Base-by-base conservation (phyloP, 2,888 invertebrate species). In the Aporophyla lueneburgensis region DNA sequence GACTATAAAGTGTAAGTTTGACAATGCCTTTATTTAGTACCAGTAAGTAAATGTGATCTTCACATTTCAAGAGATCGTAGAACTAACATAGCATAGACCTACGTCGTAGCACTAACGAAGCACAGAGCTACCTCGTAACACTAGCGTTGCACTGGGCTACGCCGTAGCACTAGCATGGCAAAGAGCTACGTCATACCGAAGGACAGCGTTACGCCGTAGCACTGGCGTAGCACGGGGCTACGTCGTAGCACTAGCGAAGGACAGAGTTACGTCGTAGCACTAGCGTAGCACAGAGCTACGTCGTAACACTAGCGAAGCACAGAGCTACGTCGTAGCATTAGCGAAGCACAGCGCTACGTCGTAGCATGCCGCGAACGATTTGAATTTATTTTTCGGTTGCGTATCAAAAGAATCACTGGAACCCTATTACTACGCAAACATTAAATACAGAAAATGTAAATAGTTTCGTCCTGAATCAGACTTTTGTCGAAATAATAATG, bases 341-440 rank as follows among this genome's bases (percentile, higher is more conserved):
- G 33, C 33, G 33, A 33, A 33, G 33, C 3, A 33, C 19, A 7
- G 2, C 2, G 21, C 70, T 74, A 74, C 69, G 59, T 21, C 78
- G 71, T 78, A 79, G 80, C 77, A 53, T 5, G 33, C 21, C 2
- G 51, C 63, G 80, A 66, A 72, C 72, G 54, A 33, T 33, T 46
- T 16, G 1, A 7, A 53, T 61, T 53, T 24, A 7, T 21, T n/a
- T 46, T 19, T 14, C 33, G 4, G 40, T 24, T 43, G 5, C 9
- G 14, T 21, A 27, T 51, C 27, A 2, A 27, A 65, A 49, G 5
- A 24, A 1, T 16, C 14, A 21, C 49, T n/a, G 7, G 16, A n/a
- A n/a, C 10, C 19, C 6, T 46, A 63, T 43, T 9, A 43, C 43
- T 21, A 10, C 24, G 21, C 43, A 21, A 19, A 10, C n/a, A 49